phyloP scores from a whole-genome alignment of 2,888 invertebrate species.

The Lithophane ornitopus region DNA sequence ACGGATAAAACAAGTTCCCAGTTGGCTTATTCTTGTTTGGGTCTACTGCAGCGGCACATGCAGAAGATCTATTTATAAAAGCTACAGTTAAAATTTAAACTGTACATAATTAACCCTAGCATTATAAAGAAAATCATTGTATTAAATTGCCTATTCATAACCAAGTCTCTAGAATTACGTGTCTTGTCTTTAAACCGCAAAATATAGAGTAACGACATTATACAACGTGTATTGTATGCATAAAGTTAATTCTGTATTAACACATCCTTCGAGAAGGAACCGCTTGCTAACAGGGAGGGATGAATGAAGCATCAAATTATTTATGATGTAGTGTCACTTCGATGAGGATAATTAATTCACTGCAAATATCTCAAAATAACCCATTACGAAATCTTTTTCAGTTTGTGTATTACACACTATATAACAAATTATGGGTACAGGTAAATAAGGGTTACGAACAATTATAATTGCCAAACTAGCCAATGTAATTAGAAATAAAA shows the following conservation, averaged over 20 bases:
- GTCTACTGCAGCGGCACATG: background rate
- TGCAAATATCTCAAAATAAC: slow-evolving; percentile 15
- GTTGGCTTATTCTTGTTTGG: background rate
- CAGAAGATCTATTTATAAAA: background rate
- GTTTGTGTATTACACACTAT: background rate
- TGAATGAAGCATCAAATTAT: slow-evolving; percentile 5
- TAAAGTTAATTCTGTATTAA: slow-evolving; percentile 2
- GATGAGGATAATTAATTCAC: slow-evolving; percentile 1
- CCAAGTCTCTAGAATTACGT: background rate
- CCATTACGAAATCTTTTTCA: background rate
- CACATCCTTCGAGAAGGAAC: background rate
- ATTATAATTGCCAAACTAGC: background rate
- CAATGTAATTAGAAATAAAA: slow-evolving; percentile 3
- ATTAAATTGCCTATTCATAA: background rate
- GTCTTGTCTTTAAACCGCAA: background rate
- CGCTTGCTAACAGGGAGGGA: background rate
- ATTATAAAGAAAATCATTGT: background rate
- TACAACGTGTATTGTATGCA: background rate
- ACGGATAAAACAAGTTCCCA: background rate
- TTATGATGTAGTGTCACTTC: background rate
- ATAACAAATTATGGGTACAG: slow-evolving; percentile 6
- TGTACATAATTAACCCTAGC: no score
- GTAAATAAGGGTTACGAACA: slow-evolving; percentile 7
- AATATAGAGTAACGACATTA: background rate
- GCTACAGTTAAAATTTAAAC: background rate